A percentile compares a stretch with the other conserved stretches of the same genome.
phyloP scores from a whole-genome alignment of 2,797 vertebrate species.

The Helicolenus hilgendorfi region DNA sequence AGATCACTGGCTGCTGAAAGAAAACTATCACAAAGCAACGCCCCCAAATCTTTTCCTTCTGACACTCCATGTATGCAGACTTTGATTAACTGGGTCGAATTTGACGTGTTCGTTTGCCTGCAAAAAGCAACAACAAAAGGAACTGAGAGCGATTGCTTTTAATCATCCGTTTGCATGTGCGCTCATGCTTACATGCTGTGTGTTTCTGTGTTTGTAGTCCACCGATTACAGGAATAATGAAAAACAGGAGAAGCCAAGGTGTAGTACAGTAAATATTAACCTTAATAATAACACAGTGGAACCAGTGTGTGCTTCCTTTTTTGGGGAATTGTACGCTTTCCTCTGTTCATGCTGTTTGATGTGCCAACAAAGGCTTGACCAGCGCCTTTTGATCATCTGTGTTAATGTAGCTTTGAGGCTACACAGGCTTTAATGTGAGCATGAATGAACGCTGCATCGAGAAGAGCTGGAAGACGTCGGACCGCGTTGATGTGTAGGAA shows the following conservation, averaged over 20 bases:
- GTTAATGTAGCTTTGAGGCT: slow-evolving; percentile 61
- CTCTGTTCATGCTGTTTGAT: slow-evolving; percentile 70
- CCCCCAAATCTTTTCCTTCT: slow-evolving; percentile 71
- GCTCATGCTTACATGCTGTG: slow-evolving; percentile 3
- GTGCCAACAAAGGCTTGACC: slow-evolving; percentile 56
- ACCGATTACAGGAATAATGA: slow-evolving; percentile 52
- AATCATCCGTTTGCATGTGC: slow-evolving; percentile 71
- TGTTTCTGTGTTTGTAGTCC: slow-evolving; percentile 38
- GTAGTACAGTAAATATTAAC: slow-evolving; percentile 73
- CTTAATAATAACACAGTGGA: slow-evolving; percentile 74
- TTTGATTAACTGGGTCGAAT: slow-evolving; percentile 84
- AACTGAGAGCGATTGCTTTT: slow-evolving; percentile 63
- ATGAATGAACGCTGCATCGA: not conserved
- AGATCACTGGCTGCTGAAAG: slow-evolving; percentile 68
- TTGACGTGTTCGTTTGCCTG: slow-evolving; percentile 62
- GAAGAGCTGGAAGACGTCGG: slow-evolving; percentile 21
- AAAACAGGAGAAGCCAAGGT: slow-evolving; percentile 49
- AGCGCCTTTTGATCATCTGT: slow-evolving; percentile 74
- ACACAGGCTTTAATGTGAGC: slow-evolving; percentile 33
- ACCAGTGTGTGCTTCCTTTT: slow-evolving; percentile 35
- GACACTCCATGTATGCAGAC: slow-evolving; percentile 63
- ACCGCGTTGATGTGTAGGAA: slow-evolving; percentile 26
- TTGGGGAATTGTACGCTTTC: slow-evolving; percentile 36
- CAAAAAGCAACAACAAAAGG: slow-evolving; percentile 38
- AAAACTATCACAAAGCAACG: slow-evolving; percentile 72